Evolutionary conservation across 2,888 invertebrate species (phyloP), one percentile per base, ranked within the genome.

Genomic region (Mythimna lalbum): DNA sequence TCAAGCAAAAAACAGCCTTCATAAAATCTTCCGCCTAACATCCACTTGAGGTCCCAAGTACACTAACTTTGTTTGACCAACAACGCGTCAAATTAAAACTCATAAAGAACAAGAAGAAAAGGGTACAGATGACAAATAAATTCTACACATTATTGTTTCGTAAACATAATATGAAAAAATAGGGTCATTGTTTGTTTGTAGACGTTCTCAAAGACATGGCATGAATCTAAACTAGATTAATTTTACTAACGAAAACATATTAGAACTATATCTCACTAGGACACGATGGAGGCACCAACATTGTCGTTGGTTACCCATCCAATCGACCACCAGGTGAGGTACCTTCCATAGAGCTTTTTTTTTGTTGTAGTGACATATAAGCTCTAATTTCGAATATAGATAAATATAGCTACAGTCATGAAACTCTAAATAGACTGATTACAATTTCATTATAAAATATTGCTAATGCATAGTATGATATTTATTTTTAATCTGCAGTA

Each of bases 51-150:
- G 49, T 39, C 64, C 53, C 65, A 49, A 70, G 67, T 69, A 47
- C 31, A 53, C n/a, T 31, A 69, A 72, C 49, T 56, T 47, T 52
- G 60, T 66, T 73, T 63, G 75, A 76, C 74, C 84, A 83, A 75
- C 73, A 69, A 72, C 33, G 69, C 84, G 84, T 81, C 69, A 83
- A 83, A 84, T 77, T 71, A 82, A 76, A 66, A 73, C 62, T 68
- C 69, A 55, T 78, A 83, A 84, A 73, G 56, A 57, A 59, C n/a
- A 33, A 56, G 49, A 53, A 53, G 50, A 61, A 73, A 69, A 69
- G 73, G 74, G 68, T 63, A 33, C 52, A 31, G 62, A 63, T 53
- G 61, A 33, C 73, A 66, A 81, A 83, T 80, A 83, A 83, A 80
- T 64, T 59, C 23, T 55, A 55, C 14, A 66, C 55, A 57, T 66